Evolutionary conservation across 2,113 vertebrate genomes (phyloP).

Genomic region (Nerophis lumbriciformis): DNA sequence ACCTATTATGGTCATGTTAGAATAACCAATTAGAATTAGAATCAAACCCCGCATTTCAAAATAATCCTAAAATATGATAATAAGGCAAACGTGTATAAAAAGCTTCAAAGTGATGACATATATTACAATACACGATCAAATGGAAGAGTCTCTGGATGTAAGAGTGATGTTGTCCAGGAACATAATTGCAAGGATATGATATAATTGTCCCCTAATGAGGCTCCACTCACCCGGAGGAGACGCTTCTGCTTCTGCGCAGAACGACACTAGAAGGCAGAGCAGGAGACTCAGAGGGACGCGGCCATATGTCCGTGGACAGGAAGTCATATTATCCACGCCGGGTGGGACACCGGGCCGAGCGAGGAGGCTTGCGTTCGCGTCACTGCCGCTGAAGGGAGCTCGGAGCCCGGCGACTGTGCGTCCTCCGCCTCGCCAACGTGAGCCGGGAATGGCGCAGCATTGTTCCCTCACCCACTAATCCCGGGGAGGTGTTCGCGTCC

Average conservation of each 20-base stretch:
- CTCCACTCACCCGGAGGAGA: slow-evolving; percentile 64
- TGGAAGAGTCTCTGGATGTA: not conserved
- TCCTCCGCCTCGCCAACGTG: slow-evolving; percentile 55
- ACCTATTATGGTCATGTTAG: too few relatives aligned
- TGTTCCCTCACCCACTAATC: slow-evolving; percentile 58
- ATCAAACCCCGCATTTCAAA: not conserved
- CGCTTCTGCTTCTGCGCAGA: slow-evolving; percentile 37
- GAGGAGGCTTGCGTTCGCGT: slow-evolving; percentile 32
- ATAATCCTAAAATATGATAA: not conserved
- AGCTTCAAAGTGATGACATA: not conserved
- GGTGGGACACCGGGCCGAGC: slow-evolving; percentile 35
- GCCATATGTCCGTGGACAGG: slow-evolving; percentile 60
- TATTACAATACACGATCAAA: not conserved
- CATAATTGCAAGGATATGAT: slow-evolving; percentile 32
- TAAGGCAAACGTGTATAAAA: not conserved
- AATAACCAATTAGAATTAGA: too few relatives aligned
- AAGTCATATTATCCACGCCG: slow-evolving; percentile 69
- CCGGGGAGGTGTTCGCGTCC: slow-evolving; percentile 53
- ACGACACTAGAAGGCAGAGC: slow-evolving; percentile 42
- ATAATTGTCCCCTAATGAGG: slow-evolving; percentile 42
- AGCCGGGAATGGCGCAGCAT: slow-evolving; percentile 56
- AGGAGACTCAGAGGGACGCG: slow-evolving; percentile 52
- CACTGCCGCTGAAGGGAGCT: slow-evolving; percentile 30
- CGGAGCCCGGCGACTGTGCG: slow-evolving; percentile 37
- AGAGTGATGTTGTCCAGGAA: slow-evolving; percentile 14